Percentiles rank a stretch among this genome's conserved stretches.
Conservation (phyloP, 35 echinoderm and acorn worm species). For the Diadema setosum region DNA sequence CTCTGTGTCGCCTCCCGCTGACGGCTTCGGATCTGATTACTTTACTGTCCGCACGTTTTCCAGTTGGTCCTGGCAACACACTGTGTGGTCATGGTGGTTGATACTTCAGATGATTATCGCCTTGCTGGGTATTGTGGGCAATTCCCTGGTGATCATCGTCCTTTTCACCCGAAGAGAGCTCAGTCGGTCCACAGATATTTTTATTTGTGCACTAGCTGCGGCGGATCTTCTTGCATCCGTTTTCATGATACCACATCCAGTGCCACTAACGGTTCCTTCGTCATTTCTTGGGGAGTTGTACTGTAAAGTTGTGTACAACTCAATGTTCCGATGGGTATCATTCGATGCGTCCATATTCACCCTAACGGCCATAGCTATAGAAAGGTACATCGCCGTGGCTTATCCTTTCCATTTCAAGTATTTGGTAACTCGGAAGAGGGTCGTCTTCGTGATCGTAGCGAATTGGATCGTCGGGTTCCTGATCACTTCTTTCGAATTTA, state of each 20-base stretch:
- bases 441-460: not conserved
- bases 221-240: conserved; percentile 49
- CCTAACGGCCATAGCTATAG: conserved; percentile 34
- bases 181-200: not conserved
- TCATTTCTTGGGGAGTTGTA: conserved; percentile 7
- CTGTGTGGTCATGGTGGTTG: not conserved
- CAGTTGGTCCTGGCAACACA: not conserved
- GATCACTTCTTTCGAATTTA: conserved; percentile 28
- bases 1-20: too few relatives aligned
- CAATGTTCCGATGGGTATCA: conserved; percentile 27
- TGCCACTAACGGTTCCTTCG: not conserved
- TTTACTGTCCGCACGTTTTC: too few relatives aligned
- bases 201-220: conserved; percentile 27
- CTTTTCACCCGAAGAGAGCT: not conserved
- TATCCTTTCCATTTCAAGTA: conserved; percentile 20
- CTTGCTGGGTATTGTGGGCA: not conserved
- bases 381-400: conserved; percentile 39
- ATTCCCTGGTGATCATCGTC: not conserved
- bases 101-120: not conserved
- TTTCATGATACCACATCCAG: conserved; percentile 26
- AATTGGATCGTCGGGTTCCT: conserved; percentile 31
- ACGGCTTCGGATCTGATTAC: too few relatives aligned
- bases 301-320: conserved; percentile 30
- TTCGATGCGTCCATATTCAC: conserved; percentile 43
- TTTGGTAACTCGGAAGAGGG: conserved; percentile 20